Percentiles rank a stretch among this genome's conserved stretches.
phyloP scores from a whole-genome alignment of 2,888 invertebrate species.

The Xanthorhoe designata region DNA sequence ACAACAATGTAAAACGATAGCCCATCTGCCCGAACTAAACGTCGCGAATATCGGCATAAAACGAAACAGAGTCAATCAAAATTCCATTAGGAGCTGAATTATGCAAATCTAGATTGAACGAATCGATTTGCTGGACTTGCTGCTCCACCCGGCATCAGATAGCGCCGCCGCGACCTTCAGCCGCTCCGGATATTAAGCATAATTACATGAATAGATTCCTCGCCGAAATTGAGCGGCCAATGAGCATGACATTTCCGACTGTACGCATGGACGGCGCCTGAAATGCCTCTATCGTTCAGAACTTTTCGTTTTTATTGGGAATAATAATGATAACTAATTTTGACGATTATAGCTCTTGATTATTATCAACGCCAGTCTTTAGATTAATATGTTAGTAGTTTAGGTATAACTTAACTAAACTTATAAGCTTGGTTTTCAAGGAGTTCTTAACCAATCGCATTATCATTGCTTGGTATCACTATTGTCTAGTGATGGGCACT shows the following conservation, averaged over 20 bases:
- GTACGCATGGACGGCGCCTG: conserved; percentile 15
- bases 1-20: conserved; percentile 2
- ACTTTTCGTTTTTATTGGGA: conserved; percentile 3
- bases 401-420: no score
- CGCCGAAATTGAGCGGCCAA: conserved; percentile 27
- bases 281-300: conserved; percentile 18
- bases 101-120: conserved; percentile 24
- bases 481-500: no score
- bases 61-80: conserved; percentile 31
- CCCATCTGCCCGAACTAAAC: conserved; percentile 13
- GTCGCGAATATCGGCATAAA: conserved; percentile 6
- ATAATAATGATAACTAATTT: background rate
- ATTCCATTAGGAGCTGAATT: conserved; percentile 26
- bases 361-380: background rate
- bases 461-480: no score
- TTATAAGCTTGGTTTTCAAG: no score
- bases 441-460: no score
- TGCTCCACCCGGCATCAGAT: conserved; percentile 18
- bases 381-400: background rate
- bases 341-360: background rate
- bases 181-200: conserved; percentile 23
- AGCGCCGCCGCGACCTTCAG: conserved; percentile 22
- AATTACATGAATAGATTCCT: conserved; percentile 13
- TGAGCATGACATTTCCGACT: conserved; percentile 31
- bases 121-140: conserved; percentile 26